These are phyloP conservation scores for Rotaria sp. DNA, from an alignment of 2,888 invertebrate species.

Conservation along the genomic window DNA sequence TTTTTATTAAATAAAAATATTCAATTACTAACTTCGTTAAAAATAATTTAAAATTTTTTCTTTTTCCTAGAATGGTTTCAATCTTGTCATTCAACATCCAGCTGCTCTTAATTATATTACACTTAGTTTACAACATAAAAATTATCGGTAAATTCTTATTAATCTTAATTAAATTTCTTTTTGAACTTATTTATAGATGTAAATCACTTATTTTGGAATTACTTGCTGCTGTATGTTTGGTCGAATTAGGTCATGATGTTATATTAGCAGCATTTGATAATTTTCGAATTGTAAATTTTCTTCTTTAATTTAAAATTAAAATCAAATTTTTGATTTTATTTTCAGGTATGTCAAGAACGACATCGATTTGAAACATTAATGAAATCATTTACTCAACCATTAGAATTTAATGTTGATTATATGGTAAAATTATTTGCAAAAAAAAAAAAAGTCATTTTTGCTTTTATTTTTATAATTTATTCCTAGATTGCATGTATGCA, in stretches of 20 bases:
- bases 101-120: conserved; percentile 98
- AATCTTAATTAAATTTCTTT: background rate
- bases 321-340: background rate
- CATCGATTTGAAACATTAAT: conserved; percentile 88
- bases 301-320: conserved; percentile 48
- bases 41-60: background rate
- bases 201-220: conserved; percentile 93
- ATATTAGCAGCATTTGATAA: conserved; percentile 92
- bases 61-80: conserved; percentile 77
- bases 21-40: background rate
- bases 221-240: conserved; percentile 91
- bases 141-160: conserved; percentile 59
- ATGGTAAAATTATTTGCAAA: conserved; percentile 41
- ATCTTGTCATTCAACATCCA: conserved; percentile 93
- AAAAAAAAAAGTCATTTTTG: background rate
- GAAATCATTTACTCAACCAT: conserved; percentile 91
- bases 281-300: conserved; percentile 59
- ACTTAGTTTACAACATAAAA: conserved; percentile 87
- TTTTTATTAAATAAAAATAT: too few relatives aligned
- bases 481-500: conserved; percentile 80
- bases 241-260: conserved; percentile 97
- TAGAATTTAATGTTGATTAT: conserved; percentile 56
- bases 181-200: conserved; percentile 61
- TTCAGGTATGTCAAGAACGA: conserved; percentile 62
- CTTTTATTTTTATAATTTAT: background rate